Evolutionary conservation across 1,140 invertebrate genomes (phyloP), one percentile per base, ranked within the genome.

Genomic region (Eupristina koningsbergeri): DNA sequence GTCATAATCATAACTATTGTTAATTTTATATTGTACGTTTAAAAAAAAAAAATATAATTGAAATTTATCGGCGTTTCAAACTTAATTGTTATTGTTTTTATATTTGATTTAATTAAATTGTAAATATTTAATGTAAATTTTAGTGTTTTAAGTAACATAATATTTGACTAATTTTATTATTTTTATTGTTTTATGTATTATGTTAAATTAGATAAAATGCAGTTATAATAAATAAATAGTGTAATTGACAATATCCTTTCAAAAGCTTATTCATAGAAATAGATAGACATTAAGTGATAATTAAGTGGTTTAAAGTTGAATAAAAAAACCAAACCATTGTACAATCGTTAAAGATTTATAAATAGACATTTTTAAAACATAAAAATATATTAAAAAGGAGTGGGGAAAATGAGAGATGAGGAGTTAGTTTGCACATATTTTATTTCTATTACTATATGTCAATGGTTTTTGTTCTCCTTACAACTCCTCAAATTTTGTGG

Each of bases 151-250:
- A 67, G 36, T 19, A 17, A 8, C 36, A 36, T 67, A 22, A 36
- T 36, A 67, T 67, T 67, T 67, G 36, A 67, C 36, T 67, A 64
- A 39, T 79, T 11, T 34, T 15, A n/a, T 79, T 36, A 26, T 63
- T 79, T 17, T 47, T 34, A 36, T 77, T 39, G 61, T 77, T 77
- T 67, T 39, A 36, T 34, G 9, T 36, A 3, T 15, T 36, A 17
- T 34, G 0, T 36, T 26, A 26, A 22, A 26, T 5, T 26, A 26
- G 3, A 58, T 22, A 58, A 67, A 67, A 67, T 15, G 34, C 36
- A 36, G 64, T 67, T 22, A 36, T 34, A 39, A 19, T 36, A 22
- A 34, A 67, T 36, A 36, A 67, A 67, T 34, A 34, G 64, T 39
- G 7, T 6, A 39, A 34, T 67, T 36, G 36, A 36, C 36, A 36